Base-by-base conservation (phyloP, 1,140 invertebrate species). In the Drosophila erecta region DNA sequence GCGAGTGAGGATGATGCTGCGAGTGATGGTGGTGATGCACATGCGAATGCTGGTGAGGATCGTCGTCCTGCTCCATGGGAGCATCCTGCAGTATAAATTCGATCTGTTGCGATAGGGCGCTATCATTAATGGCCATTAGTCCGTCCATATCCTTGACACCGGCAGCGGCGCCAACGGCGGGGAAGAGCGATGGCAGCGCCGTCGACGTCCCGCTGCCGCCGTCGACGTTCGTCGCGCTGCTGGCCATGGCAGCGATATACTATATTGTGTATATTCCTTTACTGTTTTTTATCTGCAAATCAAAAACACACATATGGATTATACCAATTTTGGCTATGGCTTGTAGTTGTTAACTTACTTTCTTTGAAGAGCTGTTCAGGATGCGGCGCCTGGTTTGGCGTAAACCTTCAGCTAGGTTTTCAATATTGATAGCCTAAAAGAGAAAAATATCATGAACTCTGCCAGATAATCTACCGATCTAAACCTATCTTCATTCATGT, bases 81-180 rank as follows among this genome's bases (percentile, higher is more conserved):
- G 90, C 90, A 76, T 92, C 90, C 78, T 92, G 90, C 69, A 92
- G 74, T 72, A 92, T 92, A 91, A 92, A 92, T 92, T 92, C 90
- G 90, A 92, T 92, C 90, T 92, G 90, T 92, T 92, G 90, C 76
- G 90, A 92, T 76, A 92, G 76, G 73, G 90, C 85, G 81, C 84
- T 92, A 83, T 92, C 90, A 69, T 91, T 91, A 60, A 91, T 91
- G 73, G 90, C 87, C 69, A 91, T 91, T 74, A 91, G 76, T 81
- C 90, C 83, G 60, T 91, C 90, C 65, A 91, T 73, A 79, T 91
- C 90, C 73, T 91, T 89, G 43, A 59, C 53, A 38, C 65, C 58
- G 51, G 67, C 70, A 47, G 76, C 75, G 49, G 80, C 61, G 64
- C 78, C 49, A 71, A 64, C 64, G 49, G 61, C 65, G 58, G 54